Percentiles rank a stretch among this genome's conserved stretches.
Evolutionary conservation across 2,797 vertebrate genomes (phyloP).

Genomic region (Cryptoprocta ferox): DNA sequence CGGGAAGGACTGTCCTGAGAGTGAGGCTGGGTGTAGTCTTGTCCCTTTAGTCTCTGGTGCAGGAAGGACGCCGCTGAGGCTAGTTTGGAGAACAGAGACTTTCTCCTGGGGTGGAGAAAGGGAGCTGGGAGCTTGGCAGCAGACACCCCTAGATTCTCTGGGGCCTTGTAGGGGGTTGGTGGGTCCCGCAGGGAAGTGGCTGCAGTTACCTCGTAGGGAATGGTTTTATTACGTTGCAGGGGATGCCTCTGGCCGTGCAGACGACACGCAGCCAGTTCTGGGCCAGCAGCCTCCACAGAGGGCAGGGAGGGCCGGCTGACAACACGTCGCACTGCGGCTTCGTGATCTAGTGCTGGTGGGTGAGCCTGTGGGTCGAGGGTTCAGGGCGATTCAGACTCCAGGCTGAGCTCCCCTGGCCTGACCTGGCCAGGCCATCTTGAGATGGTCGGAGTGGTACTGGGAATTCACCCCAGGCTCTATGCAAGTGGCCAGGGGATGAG

Average conservation of each 20-base stretch:
- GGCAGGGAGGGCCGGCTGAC: slow-evolving; percentile 93
- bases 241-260: slow-evolving; percentile 96
- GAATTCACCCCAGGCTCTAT: not conserved
- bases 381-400: not conserved
- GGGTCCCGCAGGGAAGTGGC: not conserved
- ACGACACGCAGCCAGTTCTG: slow-evolving; percentile 93
- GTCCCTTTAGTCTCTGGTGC: not conserved
- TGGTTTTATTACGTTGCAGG: slow-evolving; percentile 97
- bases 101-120: not conserved
- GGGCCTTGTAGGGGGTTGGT: not conserved
- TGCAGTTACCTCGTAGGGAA: slow-evolving; percentile 86
- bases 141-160: not conserved
- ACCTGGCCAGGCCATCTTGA: not conserved
- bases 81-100: too few species aligned
- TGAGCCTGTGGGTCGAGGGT: slow-evolving; percentile 80
- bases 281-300: slow-evolving; percentile 83
- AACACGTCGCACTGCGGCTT: slow-evolving; percentile 89
- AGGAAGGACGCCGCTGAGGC: not conserved
- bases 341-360: slow-evolving; percentile 90
- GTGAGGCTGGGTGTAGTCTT: not conserved
- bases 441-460: not conserved
- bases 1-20: not conserved
- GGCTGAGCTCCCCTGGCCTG: not conserved
- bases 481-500: not conserved
- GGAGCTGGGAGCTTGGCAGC: not conserved